Percentiles rank a stretch among this genome's conserved stretches.
Evolutionary conservation across 1,140 invertebrate species (phyloP).

Genomic region (Trachymyrmex septentrionalis): DNA sequence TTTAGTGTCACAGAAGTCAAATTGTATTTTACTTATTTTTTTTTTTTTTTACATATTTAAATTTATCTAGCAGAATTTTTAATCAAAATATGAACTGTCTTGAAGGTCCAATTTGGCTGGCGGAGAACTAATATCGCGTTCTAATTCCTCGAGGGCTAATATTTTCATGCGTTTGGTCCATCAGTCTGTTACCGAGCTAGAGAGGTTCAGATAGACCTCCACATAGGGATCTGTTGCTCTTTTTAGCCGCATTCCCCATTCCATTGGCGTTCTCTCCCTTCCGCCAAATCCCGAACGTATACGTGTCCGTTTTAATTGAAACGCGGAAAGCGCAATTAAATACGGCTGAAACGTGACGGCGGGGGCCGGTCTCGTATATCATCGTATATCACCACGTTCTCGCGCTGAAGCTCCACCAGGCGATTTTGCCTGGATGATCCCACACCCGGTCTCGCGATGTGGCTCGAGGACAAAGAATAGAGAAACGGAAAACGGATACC

Average conservation of each 20-base stretch:
- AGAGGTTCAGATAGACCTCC: background rate
- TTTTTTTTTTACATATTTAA: too few species aligned
- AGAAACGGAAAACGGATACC: constrained; percentile 60
- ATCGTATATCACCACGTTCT: background rate
- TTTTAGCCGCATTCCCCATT: background rate
- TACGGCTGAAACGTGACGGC: background rate
- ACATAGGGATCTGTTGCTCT: background rate
- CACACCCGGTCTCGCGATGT: background rate
- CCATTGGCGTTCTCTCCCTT: background rate
- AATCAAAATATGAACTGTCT: too few species aligned
- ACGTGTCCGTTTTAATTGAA: constrained; percentile 32
- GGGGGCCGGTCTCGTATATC: background rate
- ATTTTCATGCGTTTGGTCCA: background rate
- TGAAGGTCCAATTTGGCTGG: too few species aligned
- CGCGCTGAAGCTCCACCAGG: background rate
- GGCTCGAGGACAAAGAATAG: constrained; percentile 50
- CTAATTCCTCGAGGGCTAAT: background rate
- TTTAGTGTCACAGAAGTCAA: too few species aligned
- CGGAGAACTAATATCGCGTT: background rate
- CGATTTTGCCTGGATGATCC: constrained; percentile 12
- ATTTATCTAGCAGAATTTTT: too few species aligned
- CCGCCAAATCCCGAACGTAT: background rate
- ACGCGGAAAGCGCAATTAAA: constrained; percentile 15
- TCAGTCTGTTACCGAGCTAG: background rate
- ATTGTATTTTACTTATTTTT: too few species aligned